Percentiles rank a stretch among this genome's conserved stretches.
Conservation (phyloP, 2,797 vertebrate genomes). For the Anguilla marmorata region DNA sequence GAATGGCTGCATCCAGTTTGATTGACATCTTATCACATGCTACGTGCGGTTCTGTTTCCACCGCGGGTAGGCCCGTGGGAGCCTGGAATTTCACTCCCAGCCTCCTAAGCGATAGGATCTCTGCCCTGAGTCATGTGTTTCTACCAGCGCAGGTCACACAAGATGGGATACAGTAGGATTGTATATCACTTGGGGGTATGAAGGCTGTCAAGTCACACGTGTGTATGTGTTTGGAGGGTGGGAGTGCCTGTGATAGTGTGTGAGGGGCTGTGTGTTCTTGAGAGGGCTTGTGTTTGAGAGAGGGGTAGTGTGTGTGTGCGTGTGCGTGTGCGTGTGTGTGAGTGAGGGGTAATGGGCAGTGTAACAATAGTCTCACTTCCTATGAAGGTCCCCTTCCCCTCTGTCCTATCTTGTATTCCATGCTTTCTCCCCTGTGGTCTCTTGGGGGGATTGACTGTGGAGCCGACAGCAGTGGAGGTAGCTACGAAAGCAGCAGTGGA, state of each 20-base stretch:
- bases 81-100: not conserved
- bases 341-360: not conserved
- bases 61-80: not conserved
- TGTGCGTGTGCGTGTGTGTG: not conserved
- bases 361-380: not conserved
- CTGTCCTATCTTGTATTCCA: not conserved
- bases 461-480: not conserved
- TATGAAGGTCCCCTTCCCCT: not conserved
- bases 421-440: not conserved
- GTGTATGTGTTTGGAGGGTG: not conserved
- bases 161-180: not conserved
- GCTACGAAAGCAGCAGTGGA: too few species aligned
- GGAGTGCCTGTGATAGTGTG: too few species aligned
- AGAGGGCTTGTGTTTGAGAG: not conserved
- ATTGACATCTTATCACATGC: constrained; percentile 22
- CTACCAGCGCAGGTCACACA: not conserved
- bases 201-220: not conserved
- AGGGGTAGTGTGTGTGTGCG: not conserved
- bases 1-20: constrained; percentile 1
- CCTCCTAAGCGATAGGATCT: not conserved
- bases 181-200: not conserved
- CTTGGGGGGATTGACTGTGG: not conserved
- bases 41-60: constrained; percentile 7
- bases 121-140: constrained; percentile 6
- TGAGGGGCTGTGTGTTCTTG: not conserved